A percentile compares a stretch with the other conserved stretches of the same genome.
Evolutionary conservation across 1,140 invertebrate species (phyloP).

Genomic region (Drosophila equinoxialis): DNA sequence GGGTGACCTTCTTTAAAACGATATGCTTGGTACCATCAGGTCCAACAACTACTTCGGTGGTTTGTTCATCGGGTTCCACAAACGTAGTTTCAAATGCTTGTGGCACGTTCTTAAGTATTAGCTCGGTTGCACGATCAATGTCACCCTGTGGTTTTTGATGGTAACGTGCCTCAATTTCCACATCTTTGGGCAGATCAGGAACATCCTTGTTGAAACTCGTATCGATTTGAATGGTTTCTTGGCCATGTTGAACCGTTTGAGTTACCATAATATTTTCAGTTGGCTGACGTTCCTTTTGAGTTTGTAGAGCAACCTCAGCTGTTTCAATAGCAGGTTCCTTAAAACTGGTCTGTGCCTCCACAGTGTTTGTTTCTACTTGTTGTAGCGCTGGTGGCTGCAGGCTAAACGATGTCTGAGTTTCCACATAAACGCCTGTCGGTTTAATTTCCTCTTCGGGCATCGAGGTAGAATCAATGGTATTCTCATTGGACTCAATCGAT

Average conservation of each 20-base stretch:
- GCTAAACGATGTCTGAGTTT: slow-evolving; percentile 84
- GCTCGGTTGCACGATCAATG: slow-evolving; percentile 75
- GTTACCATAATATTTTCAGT: slow-evolving; percentile 89
- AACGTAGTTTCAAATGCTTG: slow-evolving; percentile 91
- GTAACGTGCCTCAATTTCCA: slow-evolving; percentile 90
- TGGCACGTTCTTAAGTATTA: slow-evolving; percentile 84
- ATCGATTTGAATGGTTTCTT: slow-evolving; percentile 91
- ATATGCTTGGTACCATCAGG: slow-evolving; percentile 92
- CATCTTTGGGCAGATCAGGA: slow-evolving; percentile 84
- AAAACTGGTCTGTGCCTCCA: slow-evolving; percentile 86
- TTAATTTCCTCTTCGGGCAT: slow-evolving; percentile 80
- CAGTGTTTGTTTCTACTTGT: slow-evolving; percentile 83
- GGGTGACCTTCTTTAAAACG: slow-evolving; percentile 88
- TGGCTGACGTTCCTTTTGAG: slow-evolving; percentile 69
- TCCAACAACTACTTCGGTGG: slow-evolving; percentile 90
- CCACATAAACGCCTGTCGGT: slow-evolving; percentile 65
- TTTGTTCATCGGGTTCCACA: slow-evolving; percentile 89
- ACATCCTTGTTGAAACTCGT: slow-evolving; percentile 85
- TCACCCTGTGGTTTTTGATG: slow-evolving; percentile 80
- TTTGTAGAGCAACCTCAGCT: slow-evolving; percentile 73
- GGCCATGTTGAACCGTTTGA: slow-evolving; percentile 87
- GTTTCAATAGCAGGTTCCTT: slow-evolving; percentile 69
- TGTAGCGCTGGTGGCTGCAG: slow-evolving; percentile 52
- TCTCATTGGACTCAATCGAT: slow-evolving; percentile 66
- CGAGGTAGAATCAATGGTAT: slow-evolving; percentile 70